phyloP scores from a whole-genome alignment of 2,113 vertebrate species.

The Pomatostomus ruficeps region DNA sequence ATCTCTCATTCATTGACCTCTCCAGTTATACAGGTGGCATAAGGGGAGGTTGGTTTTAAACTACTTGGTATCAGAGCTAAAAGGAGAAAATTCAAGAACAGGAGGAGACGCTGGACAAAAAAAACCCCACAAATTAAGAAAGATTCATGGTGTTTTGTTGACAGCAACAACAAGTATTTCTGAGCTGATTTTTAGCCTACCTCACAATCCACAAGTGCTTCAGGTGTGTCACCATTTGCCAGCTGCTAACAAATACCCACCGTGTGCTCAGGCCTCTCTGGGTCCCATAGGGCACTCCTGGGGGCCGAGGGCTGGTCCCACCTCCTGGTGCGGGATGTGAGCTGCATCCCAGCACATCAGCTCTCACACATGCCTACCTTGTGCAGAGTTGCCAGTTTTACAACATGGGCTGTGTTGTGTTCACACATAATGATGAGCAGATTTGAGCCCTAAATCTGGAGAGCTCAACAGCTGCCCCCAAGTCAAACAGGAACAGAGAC shows the following conservation, averaged over 20 bases:
- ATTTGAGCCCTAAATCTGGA: constrained; percentile 60
- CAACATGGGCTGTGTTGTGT: background rate
- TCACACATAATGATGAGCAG: constrained; percentile 48
- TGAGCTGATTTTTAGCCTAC: background rate
- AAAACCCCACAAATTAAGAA: background rate
- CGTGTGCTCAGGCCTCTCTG: background rate
- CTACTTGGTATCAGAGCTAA: background rate
- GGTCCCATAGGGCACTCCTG: background rate
- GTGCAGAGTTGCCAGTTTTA: background rate
- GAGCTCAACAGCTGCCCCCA: constrained; percentile 61
- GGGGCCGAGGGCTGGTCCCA: background rate
- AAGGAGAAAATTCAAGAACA: background rate
- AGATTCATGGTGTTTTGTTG: background rate
- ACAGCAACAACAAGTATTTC: too few relatives aligned
- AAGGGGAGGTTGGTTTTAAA: background rate
- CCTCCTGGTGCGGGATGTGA: fast-evolving
- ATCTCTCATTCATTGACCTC: background rate
- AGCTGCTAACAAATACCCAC: background rate
- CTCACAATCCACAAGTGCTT: background rate
- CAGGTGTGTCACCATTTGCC: background rate
- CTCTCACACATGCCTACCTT: background rate
- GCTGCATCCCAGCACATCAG: background rate
- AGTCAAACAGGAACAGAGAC: constrained; percentile 69
- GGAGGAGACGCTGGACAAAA: background rate
- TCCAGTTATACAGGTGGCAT: background rate